phyloP scores from a whole-genome alignment of 2,113 vertebrate genomes.

The Muscicapa adusta region DNA sequence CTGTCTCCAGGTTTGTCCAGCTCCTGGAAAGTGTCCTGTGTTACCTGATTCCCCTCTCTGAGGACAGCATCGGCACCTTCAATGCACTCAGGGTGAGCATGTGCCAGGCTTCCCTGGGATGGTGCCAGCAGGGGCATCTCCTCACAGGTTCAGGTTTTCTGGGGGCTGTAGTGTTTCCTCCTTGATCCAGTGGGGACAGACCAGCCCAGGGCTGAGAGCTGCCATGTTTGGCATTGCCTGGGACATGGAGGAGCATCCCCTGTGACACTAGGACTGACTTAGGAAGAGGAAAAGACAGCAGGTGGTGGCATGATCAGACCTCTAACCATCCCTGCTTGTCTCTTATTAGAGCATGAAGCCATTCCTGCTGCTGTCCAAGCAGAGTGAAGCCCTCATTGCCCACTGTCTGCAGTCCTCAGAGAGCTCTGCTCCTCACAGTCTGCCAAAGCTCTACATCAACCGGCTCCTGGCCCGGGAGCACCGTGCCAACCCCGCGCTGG shows the following conservation, averaged over 20 bases:
- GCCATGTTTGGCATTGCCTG: background rate
- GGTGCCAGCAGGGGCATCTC: background rate
- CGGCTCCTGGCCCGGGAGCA: constrained; percentile 92
- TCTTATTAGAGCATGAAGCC: constrained; percentile 85
- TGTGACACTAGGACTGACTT: accelerated
- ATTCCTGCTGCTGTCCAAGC: constrained; percentile 89
- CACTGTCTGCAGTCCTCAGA: constrained; percentile 92
- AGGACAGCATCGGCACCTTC: constrained; percentile 88
- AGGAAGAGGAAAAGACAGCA: background rate
- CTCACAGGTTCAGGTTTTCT: accelerated
- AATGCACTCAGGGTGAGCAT: constrained; percentile 85
- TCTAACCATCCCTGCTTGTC: background rate
- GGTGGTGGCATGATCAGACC: accelerated
- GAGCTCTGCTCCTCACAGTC: constrained; percentile 79
- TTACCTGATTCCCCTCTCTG: constrained; percentile 86
- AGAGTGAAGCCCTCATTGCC: constrained; percentile 80
- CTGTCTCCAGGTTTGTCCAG: constrained; percentile 81
- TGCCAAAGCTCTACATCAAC: constrained; percentile 90
- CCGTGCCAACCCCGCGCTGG: constrained; percentile 81
- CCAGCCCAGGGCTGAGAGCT: background rate
- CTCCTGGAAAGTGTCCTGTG: constrained; percentile 87
- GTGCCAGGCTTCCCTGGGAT: background rate
- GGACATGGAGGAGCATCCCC: background rate
- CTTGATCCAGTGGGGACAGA: background rate
- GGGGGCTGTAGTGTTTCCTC: background rate